Conservation (phyloP, 2,113 vertebrate species). For the Reinhardtius hippoglossoides region DNA sequence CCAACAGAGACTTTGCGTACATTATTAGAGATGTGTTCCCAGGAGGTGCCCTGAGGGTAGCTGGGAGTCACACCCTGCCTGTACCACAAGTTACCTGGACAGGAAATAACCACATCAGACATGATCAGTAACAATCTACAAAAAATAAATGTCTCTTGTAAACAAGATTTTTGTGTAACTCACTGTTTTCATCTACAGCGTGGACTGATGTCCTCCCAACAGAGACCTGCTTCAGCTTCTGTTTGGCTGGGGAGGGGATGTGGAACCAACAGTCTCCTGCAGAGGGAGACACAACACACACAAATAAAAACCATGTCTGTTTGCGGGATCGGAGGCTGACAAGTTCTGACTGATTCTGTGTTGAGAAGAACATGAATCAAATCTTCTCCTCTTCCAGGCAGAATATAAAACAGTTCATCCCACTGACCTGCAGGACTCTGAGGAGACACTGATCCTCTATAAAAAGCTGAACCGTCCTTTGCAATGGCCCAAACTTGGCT, state of each 20-base stretch:
- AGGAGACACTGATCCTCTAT: constrained; percentile 91
- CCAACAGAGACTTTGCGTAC: constrained; percentile 93
- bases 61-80: constrained; percentile 90
- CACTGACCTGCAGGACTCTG: constrained; percentile 89
- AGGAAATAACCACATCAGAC: constrained; percentile 17
- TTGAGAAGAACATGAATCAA: neutral
- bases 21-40: constrained; percentile 96
- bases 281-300: constrained; percentile 45
- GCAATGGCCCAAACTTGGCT: constrained; percentile 96
- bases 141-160: neutral
- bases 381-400: no score
- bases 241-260: constrained; percentile 91
- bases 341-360: neutral
- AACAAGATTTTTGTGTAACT: neutral
- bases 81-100: constrained; percentile 92
- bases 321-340: neutral
- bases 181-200: constrained; percentile 92
- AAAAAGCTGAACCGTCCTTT: constrained; percentile 93
- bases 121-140: neutral
- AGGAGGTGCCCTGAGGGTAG: constrained; percentile 93
- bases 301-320: neutral
- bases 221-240: constrained; percentile 93
- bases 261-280: constrained; percentile 96
- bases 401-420: neutral
- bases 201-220: constrained; percentile 92